Evolutionary conservation across 2,888 invertebrate genomes (phyloP), one percentile per base, ranked within the genome.

Genomic region (Schrankia costaestrigalis): DNA sequence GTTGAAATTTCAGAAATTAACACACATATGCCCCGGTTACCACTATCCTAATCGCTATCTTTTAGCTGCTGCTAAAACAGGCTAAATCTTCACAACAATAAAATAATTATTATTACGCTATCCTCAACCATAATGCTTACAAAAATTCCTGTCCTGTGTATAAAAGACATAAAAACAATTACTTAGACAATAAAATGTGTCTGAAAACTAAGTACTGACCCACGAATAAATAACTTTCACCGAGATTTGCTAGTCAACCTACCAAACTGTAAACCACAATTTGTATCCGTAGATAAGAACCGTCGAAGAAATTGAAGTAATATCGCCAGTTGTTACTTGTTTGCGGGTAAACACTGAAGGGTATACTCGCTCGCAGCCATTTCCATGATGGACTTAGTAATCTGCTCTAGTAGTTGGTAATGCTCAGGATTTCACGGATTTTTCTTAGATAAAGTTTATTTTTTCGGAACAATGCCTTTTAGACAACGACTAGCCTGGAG

Each of bases 281-380:
- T 51, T 46, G 59, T 50, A 61, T 61, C 59, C 58, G 32, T 29
- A 72, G 75, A 76, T 76, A 75, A 74, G 75, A 68, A 57, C 63
- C 63, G 60, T 60, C 62, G 63, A 73, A 74, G 74, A 70, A 74
- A 76, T 76, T 73, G 72, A 65, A 72, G 75, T 74, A 71, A 73
- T 71, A 73, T 71, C 57, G 69, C 56, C 69, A 66, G 70, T 69
- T 65, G 70, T 64, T 64, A 67, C 71, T 68, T 67, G 74, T 69
- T 66, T 68, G 66, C 59, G 61, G 60, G 63, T 67, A 72, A 73
- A 69, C 71, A 69, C 49, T 56, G 62, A 48, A n/a, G 41, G 48
- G 55, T 56, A 53, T 53, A 51, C 47, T 46, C 46, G 54, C 54
- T 48, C 56, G 39, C 41, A 51, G 47, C 62, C 60, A 61, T 63